phyloP scores from a whole-genome alignment of 2,888 invertebrate genomes.

The Sarcophaga caerulescens region DNA sequence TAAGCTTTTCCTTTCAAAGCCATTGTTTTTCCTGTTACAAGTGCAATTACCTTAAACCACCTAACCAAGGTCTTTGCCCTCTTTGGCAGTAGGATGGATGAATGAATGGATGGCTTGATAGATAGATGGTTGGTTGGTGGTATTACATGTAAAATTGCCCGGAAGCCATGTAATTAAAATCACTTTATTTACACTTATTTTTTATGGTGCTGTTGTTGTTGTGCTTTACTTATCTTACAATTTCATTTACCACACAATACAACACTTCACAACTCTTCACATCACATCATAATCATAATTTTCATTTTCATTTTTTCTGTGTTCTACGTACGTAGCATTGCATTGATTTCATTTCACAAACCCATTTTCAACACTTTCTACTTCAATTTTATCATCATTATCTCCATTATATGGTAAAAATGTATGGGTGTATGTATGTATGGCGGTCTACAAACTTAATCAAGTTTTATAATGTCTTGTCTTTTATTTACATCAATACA shows the following conservation, averaged over 20 bases:
- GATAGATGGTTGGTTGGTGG: neutral
- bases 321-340: neutral
- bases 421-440: neutral
- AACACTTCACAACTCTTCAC: neutral
- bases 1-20: neutral
- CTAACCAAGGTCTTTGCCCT: neutral
- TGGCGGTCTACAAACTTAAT: constrained; percentile 41
- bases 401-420: neutral
- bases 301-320: neutral
- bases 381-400: constrained; percentile 42
- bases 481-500: constrained; percentile 8
- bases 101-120: neutral
- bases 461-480: constrained; percentile 44
- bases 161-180: constrained; percentile 62
- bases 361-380: constrained; percentile 66
- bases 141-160: constrained; percentile 34
- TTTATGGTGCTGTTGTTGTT: neutral
- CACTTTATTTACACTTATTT: constrained; percentile 36
- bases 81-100: neutral
- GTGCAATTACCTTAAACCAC: neutral
- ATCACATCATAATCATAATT: constrained; percentile 20
- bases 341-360: neutral
- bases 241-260: neutral
- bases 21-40: neutral
- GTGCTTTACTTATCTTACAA: constrained; percentile 4